Percentiles rank a stretch among this genome's conserved stretches.
Conservation (phyloP, 1,140 invertebrate genomes). For the Cherax destructor region DNA sequence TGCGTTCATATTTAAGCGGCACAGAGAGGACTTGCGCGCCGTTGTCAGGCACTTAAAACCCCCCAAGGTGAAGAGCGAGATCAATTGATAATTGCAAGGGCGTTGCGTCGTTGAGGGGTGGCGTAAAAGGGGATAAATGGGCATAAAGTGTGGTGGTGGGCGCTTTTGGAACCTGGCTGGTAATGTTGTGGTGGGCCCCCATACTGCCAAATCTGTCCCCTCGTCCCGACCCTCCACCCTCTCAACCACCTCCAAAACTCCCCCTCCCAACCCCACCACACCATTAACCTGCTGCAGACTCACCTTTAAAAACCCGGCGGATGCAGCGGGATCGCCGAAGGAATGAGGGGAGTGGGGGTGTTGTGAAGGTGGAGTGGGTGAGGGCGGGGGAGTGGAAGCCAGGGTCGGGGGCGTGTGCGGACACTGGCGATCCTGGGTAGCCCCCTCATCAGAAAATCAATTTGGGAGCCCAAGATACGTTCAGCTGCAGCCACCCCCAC, state of each 20-base stretch:
- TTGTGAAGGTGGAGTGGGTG: too few relatives aligned
- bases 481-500: slow-evolving; percentile 1
- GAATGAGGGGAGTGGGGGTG: too few relatives aligned
- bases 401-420: not conserved
- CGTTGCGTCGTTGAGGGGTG: not conserved
- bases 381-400: not conserved
- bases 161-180: slow-evolving; percentile 46
- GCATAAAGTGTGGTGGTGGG: slow-evolving; percentile 7
- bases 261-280: too few relatives aligned
- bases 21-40: too few relatives aligned
- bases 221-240: not conserved
- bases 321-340: too few relatives aligned
- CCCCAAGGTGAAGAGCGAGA: too few relatives aligned
- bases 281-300: too few relatives aligned
- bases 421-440: slow-evolving; percentile 55
- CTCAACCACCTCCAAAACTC: too few relatives aligned
- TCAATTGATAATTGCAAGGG: not conserved
- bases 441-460: slow-evolving; percentile 59
- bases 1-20: too few relatives aligned
- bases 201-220: slow-evolving; percentile 49
- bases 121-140: slow-evolving; percentile 25
- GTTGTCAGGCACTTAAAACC: too few relatives aligned
- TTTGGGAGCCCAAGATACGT: slow-evolving; percentile 51
- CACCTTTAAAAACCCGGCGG: too few relatives aligned
- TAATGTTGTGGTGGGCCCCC: slow-evolving; percentile 53